Evolutionary conservation across 2,797 vertebrate genomes (phyloP).

Genomic region (Ciconia nigra): DNA sequence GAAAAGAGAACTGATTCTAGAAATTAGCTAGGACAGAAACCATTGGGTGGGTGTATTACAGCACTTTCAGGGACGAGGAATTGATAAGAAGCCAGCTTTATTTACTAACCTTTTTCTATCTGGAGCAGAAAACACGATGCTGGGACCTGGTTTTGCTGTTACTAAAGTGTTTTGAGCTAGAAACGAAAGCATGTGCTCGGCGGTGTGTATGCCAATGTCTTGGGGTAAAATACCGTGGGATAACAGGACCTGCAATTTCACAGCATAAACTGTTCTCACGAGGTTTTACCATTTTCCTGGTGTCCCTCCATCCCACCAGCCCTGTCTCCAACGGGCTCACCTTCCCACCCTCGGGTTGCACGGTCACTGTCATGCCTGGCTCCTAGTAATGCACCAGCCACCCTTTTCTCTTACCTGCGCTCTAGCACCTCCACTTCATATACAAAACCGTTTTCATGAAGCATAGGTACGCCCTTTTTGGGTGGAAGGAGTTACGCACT

Average conservation of each 20-base stretch:
- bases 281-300: background rate
- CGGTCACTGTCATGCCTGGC: accelerated
- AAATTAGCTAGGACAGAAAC: slow-evolving; percentile 20
- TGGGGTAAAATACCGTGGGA: background rate
- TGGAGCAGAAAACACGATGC: background rate
- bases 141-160: background rate
- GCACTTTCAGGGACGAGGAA: background rate
- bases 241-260: background rate
- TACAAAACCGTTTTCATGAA: background rate
- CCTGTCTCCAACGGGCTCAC: background rate
- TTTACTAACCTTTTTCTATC: background rate
- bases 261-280: background rate
- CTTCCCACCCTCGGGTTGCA: background rate
- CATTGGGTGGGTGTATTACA: background rate
- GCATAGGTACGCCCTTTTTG: background rate
- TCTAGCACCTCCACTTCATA: background rate
- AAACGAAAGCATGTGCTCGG: background rate
- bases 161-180: background rate
- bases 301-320: background rate
- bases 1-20: slow-evolving; percentile 36
- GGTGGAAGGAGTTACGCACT: background rate
- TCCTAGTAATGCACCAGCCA: background rate
- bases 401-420: background rate
- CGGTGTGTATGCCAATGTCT: background rate
- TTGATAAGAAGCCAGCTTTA: background rate